Base-by-base conservation (phyloP, 2,888 invertebrate species). In the Criorhina ranunculi region DNA sequence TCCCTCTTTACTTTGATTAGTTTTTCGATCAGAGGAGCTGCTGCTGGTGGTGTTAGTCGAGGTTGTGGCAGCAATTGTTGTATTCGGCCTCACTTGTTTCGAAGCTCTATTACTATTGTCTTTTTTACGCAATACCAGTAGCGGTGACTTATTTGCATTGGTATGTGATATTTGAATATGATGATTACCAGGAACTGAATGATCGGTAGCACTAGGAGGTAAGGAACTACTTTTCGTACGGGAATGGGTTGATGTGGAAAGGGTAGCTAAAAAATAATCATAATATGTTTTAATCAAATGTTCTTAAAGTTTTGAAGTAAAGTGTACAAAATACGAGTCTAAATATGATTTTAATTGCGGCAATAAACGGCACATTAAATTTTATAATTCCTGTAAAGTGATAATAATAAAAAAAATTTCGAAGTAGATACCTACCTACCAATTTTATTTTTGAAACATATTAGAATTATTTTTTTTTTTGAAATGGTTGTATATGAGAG, bases 201-300 rank as follows among this genome's bases (percentile, higher is more conserved):
- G 89, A 89, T 88, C 89, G 90, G 90, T 91, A 91, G 90, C 91
- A 89, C 89, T 90, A 92, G 92, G 92, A 91, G 93, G 92, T 90
- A 93, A 92, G 92, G 93, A 93, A 92, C 93, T 94, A 93, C 93
- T 93, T 94, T 94, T 94, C 92, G 93, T 93, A 93, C 94, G 94
- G 94, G 94, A 94, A 93, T 94, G 94, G 93, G 94, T 94, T 93
- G 94, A 94, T 93, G 95, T 95, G 93, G 94, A 94, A 93, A 95
- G 93, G 94, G 94, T 95, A 92, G 95, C 95, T 95, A 95, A 93
- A n/a, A 94, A 94, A 90, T 88, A 90, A 89, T 88, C 88, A 88
- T 75, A 81, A 87, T 86, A 73, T 59, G 62, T 67, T 86, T 77
- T 89, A 90, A 90, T 90, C 88, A 89, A 86, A 89, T 57, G n/a